Evolutionary conservation across 2,797 vertebrate species (phyloP), one percentile per base, ranked within the genome.

Genomic region (Lutjanus campechanus): DNA sequence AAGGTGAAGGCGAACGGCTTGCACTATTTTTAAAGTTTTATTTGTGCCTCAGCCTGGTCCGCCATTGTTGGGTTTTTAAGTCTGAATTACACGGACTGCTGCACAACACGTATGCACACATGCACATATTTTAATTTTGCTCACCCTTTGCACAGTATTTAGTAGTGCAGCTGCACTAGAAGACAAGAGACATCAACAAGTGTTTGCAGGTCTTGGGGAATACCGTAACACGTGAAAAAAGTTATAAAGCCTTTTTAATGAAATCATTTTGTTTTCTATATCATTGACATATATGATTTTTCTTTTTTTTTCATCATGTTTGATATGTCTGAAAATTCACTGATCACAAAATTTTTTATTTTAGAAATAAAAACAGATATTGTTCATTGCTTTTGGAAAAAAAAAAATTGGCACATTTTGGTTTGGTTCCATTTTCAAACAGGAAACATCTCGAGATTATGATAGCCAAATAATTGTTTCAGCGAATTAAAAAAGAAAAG

Each of bases 1-100:
- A 69, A 69, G 69, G 54, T 54, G 25, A 83, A 47, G 19, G 47
- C 16, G 20, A 76, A 16, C 19, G 13, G 13, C 8, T 51, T 61
- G 36, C 44, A 54, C 9, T 73, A 44, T 47, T 10, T 76, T 49
- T 25, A 4, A 65, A 54, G 53, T 11, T 49, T 44, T 61, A 53
- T 44, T 20, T 22, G 13, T 3, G 13, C 10, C 8, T 56, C 44
- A n/a, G 8, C 68, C 29, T 62, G 17, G n/a, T 67, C 62, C 66
- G 17, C 53, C 11, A 15, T 56, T n/a, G 53, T 29, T 53, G 29
- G 8, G 16, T 70, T 43, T 10, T 5, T 29, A 54, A 19, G 16
- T 36, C 1, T 22, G 43, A 61, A 60, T n/a, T n/a, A 16, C 15
- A 44, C 11, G 6, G 46, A n/a, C 3, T 4, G 1, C 3, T 67